A percentile compares a stretch with the other conserved stretches of the same genome.
Conservation (phyloP, 1,140 invertebrate genomes). For the Globodera ellingtonae region DNA sequence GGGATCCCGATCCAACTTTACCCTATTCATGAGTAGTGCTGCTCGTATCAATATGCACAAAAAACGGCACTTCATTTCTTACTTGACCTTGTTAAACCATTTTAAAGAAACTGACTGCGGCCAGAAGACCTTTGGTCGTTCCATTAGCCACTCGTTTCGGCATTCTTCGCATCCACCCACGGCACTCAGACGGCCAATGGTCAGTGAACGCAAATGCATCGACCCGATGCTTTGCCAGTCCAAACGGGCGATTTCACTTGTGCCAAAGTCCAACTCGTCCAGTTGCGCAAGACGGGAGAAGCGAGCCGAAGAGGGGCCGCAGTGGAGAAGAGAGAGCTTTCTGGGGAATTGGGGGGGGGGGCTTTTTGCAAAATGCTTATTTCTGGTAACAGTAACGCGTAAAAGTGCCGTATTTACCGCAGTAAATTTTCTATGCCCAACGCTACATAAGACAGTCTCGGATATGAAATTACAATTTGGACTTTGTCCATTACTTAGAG, state of each 20-base stretch:
- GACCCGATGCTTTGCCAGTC: conserved; percentile 1
- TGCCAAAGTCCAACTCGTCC: neutral
- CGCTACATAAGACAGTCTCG: too few relatives aligned
- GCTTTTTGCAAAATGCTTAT: too few relatives aligned
- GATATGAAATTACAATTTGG: too few relatives aligned
- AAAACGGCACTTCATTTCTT: too few relatives aligned
- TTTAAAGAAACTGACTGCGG: neutral
- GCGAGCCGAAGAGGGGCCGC: neutral
- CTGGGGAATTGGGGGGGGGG: neutral
- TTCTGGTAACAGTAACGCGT: too few relatives aligned
- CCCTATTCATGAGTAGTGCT: too few relatives aligned
- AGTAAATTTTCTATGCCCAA: too few relatives aligned
- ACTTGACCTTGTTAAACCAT: neutral
- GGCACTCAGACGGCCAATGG: neutral
- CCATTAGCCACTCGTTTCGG: neutral
- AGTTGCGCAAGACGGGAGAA: neutral
- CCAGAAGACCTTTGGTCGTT: neutral
- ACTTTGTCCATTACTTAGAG: too few relatives aligned
- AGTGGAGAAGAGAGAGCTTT: neutral
- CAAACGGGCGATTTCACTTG: neutral
- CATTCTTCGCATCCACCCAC: neutral
- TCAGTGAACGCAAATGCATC: neutral
- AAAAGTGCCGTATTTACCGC: too few relatives aligned
- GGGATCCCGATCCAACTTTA: too few relatives aligned
- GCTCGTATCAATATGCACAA: too few relatives aligned